These are phyloP conservation scores for Semnopithecus entellus DNA, from an alignment of 2,113 vertebrate genomes.

Conservation along the genomic window DNA sequence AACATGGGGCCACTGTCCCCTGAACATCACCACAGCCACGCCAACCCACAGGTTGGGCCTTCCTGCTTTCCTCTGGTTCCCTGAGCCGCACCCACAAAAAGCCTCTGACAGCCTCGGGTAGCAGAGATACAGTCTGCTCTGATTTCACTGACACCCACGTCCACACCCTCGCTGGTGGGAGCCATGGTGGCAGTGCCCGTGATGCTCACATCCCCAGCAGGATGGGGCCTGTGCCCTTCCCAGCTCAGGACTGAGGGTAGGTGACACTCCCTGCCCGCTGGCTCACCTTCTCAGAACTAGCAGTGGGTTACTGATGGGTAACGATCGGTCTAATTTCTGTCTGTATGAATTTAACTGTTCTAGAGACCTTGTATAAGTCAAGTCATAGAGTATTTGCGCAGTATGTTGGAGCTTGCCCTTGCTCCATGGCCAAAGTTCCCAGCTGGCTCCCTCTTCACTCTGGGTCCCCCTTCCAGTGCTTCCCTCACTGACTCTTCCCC, in stretches of 20 bases:
- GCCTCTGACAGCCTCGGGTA: fast-evolving
- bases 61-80: neutral
- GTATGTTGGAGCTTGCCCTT: neutral
- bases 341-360: too few species aligned
- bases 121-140: neutral
- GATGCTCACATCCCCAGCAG: neutral
- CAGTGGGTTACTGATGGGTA: neutral
- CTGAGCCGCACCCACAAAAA: neutral
- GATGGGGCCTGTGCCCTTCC: neutral
- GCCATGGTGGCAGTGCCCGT: fast-evolving
- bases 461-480: neutral
- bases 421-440: neutral
- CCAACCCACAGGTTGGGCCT: neutral
- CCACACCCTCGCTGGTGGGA: fast-evolving
- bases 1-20: too few species aligned
- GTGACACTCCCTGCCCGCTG: fast-evolving
- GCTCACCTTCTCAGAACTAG: neutral
- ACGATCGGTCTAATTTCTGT: too few species aligned
- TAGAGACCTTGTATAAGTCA: too few species aligned
- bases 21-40: fast-evolving
- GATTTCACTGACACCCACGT: fast-evolving
- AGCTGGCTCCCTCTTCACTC: neutral
- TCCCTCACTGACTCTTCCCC: neutral
- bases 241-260: neutral
- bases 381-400: too few species aligned